phyloP scores from a whole-genome alignment of 1,140 invertebrate genomes.

The Sinella curviseta region DNA sequence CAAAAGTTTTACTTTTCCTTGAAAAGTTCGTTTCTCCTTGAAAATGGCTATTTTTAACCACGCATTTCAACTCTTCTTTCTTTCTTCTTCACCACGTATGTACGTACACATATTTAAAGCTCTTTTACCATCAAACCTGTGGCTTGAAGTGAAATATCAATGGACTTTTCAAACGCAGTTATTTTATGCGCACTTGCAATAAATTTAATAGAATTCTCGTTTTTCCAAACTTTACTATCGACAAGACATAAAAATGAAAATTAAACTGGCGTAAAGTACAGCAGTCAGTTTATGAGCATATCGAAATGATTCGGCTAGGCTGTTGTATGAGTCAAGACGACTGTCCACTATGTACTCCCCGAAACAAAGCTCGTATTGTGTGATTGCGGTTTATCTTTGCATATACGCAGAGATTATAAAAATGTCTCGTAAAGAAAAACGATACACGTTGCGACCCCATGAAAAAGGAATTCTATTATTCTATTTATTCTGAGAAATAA shows the following conservation, averaged over 20 bases:
- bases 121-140: not conserved
- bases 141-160: not conserved
- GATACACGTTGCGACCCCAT: too few relatives aligned
- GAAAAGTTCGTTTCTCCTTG: constrained; percentile 27
- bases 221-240: not conserved
- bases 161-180: not conserved
- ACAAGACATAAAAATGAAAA: not conserved
- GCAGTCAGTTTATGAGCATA: too few relatives aligned
- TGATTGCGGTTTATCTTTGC: too few relatives aligned
- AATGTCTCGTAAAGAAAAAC: too few relatives aligned
- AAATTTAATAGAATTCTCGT: not conserved
- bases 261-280: too few relatives aligned
- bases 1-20: constrained; percentile 7
- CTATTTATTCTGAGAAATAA: too few relatives aligned
- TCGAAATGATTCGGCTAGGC: too few relatives aligned
- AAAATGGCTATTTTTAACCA: constrained; percentile 21
- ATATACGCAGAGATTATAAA: too few relatives aligned
- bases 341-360: too few relatives aligned
- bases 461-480: too few relatives aligned
- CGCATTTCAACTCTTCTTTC: constrained; percentile 4
- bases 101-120: not conserved
- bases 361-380: too few relatives aligned
- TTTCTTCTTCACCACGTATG: not conserved
- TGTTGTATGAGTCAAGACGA: too few relatives aligned
- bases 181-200: not conserved